Evolutionary conservation across 2,888 invertebrate species (phyloP).

Genomic region (Drosophila imparisetae): DNA sequence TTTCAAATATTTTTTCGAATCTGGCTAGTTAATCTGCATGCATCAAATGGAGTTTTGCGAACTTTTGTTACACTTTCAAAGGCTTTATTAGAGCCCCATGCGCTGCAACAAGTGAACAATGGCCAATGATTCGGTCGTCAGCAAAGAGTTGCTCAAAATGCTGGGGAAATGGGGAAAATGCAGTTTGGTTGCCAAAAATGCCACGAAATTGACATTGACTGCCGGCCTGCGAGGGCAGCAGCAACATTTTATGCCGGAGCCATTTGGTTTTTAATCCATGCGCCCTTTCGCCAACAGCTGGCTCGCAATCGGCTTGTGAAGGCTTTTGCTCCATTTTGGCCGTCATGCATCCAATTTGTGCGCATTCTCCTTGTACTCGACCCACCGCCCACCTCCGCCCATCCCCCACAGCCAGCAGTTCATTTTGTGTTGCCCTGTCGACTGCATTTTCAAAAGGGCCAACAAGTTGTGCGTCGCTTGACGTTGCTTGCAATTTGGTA

Average conservation of each 20-base stretch:
- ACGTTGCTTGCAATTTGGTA: constrained; percentile 38
- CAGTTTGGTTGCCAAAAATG: constrained; percentile 29
- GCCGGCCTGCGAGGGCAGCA: constrained; percentile 15
- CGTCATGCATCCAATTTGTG: constrained; percentile 38
- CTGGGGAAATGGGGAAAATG: constrained; percentile 11
- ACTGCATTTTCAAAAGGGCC: constrained; percentile 51
- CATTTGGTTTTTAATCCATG: constrained; percentile 59
- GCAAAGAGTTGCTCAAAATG: not conserved
- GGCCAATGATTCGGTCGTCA: constrained; percentile 8
- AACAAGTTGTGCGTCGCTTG: constrained; percentile 62
- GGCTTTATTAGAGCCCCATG: constrained; percentile 24
- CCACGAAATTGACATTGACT: constrained; percentile 51
- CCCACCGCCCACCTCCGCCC: too few species aligned
- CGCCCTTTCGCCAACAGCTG: constrained; percentile 46
- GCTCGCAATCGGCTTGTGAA: constrained; percentile 43
- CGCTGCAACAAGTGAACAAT: constrained; percentile 33
- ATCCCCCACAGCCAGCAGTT: not conserved
- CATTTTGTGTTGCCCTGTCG: constrained; percentile 18
- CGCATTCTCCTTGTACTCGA: not conserved
- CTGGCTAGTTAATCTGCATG: constrained; percentile 11
- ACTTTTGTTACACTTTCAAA: constrained; percentile 10
- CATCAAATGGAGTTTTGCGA: constrained; percentile 13
- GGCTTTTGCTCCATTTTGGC: constrained; percentile 28
- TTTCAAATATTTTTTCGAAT: not conserved
- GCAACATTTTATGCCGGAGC: constrained; percentile 19